Conservation (phyloP, 2,113 vertebrate species). For the Fulmarus glacialis region DNA sequence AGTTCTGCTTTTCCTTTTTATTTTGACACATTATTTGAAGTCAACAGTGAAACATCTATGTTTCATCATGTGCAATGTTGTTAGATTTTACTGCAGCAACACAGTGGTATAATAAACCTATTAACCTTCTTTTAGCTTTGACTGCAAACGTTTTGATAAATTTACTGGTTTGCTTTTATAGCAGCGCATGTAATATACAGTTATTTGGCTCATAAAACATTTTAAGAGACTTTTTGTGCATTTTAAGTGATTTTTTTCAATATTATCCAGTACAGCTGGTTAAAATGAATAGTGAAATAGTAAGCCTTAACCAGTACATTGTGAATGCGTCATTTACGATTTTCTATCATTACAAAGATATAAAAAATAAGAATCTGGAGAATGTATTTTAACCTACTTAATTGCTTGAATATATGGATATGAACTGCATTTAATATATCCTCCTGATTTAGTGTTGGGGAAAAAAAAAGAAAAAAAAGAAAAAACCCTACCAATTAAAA, state of each 20-base stretch:
- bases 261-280: neutral
- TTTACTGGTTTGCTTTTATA: conserved; percentile 1
- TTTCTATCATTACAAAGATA: neutral
- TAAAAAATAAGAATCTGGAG: neutral
- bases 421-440: neutral
- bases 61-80: neutral
- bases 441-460: neutral
- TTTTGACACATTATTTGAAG: neutral
- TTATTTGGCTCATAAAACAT: neutral
- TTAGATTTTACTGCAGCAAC: conserved; percentile 2
- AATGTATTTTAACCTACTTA: neutral
- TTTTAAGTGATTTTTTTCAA: conserved; percentile 7
- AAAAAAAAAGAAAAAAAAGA: neutral
- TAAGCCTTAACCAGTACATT: neutral
- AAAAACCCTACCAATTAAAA: neutral
- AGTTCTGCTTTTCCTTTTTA: neutral
- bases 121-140: neutral
- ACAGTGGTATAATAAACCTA: neutral
- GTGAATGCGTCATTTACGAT: neutral
- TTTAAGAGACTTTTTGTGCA: neutral
- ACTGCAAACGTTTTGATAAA: neutral
- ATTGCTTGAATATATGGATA: neutral
- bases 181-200: neutral
- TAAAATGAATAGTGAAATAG: conserved; percentile 4
- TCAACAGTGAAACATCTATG: neutral